phyloP scores from a whole-genome alignment of 2,797 vertebrate species.

The Chloroceryle amazona region DNA sequence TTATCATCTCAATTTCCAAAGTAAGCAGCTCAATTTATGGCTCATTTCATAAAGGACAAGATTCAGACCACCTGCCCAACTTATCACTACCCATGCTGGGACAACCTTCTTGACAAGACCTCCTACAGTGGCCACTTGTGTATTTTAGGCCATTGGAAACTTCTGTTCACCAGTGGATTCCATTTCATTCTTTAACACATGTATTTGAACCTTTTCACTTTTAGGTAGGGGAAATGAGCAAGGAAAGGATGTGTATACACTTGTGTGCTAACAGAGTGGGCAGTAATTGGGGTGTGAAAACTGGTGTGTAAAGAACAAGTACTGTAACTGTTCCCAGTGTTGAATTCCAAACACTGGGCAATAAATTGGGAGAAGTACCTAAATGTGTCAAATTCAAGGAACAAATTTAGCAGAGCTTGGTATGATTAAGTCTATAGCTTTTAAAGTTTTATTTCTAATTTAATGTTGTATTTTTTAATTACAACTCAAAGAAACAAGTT shows the following conservation, averaged over 20 bases:
- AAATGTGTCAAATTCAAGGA: background rate
- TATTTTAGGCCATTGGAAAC: background rate
- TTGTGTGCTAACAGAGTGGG: background rate
- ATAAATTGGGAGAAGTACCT: background rate
- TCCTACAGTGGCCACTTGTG: accelerated
- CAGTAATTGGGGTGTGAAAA: background rate
- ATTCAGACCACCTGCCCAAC: background rate
- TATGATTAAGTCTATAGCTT: background rate
- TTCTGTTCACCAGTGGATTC: background rate
- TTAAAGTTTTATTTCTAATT: background rate
- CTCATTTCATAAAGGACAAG: background rate
- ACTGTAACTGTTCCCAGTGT: background rate
- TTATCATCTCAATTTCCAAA: background rate
- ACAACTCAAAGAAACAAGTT: background rate
- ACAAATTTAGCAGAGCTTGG: background rate
- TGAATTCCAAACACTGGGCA: background rate
- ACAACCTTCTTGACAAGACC: accelerated
- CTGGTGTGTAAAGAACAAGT: background rate
- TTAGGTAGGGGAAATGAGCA: background rate
- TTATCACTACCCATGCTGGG: background rate
- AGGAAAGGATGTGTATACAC: background rate
- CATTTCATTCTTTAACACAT: background rate
- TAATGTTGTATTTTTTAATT: background rate
- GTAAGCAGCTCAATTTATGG: background rate
- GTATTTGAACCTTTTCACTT: background rate